Evolutionary conservation across 2,888 invertebrate genomes (phyloP), one percentile per base, ranked within the genome.

Genomic region (Hydraecia micacea): DNA sequence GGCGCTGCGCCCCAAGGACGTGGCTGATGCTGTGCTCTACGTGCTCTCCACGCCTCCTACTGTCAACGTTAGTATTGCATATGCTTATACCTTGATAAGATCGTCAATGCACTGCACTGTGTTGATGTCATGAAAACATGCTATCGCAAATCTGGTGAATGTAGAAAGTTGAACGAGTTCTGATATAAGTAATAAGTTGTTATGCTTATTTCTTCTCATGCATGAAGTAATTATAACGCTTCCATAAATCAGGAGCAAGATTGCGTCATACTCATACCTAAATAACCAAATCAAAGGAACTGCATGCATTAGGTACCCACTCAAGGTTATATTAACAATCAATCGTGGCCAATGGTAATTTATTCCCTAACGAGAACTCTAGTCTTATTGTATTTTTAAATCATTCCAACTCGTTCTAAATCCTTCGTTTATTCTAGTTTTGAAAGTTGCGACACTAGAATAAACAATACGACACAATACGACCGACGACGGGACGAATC

Each of bases 21-120:
- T 98, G 11, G 97, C 98, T 0, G 96, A 97, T 81, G 97, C 98
- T 2, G 97, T 98, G 2, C 80, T 97, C 21, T 98, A 97, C 89
- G 97, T 97, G 0, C 92, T 98, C 25, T 96, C 97, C 9, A 97
- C 97, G 0, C 98, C 98, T 5, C 95, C 97, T 0, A 95, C 97
- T 86, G 97, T 95, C 11, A 95, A 95, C 84, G 95, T 96, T 52
- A 93, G 94, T 88, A 73, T 55, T 75, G 36, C 75, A 39, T 39
- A 72, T 4, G n/a, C 9, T 6, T 42, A 25, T 42, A 32, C 18
- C 13, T 25, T 15, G 21, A 39, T 52, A 25, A 28, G 11, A 42
- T 18, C 18, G n/a, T n/a, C n/a, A n/a, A n/a, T n/a, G n/a, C n/a
- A n/a, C n/a, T n/a, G n/a, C n/a, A n/a, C n/a, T n/a, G n/a, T n/a